These are phyloP conservation scores for Eunapius fragilis DNA, from an alignment of 37 sponge, comb jelly and placozoan species.

Conservation along the genomic window DNA sequence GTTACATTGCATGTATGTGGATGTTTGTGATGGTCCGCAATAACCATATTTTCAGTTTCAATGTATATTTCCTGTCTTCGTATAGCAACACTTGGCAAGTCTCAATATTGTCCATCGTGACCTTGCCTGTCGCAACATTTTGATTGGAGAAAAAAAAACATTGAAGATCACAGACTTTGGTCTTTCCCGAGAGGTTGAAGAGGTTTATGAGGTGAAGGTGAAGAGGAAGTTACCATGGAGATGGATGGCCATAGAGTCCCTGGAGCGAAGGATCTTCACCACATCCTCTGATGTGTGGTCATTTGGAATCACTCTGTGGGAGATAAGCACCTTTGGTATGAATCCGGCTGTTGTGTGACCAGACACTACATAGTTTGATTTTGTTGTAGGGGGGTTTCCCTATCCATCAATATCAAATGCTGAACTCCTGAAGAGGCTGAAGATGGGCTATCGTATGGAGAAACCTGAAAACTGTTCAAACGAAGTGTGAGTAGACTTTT, in stretches of 20 bases:
- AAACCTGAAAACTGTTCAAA: constrained; percentile 69
- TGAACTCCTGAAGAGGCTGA: constrained; percentile 17
- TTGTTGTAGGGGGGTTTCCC: constrained; percentile 58
- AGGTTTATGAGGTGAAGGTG: constrained; percentile 57
- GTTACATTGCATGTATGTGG: background rate
- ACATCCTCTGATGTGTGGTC: constrained; percentile 76
- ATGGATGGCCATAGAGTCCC: constrained; percentile 81
- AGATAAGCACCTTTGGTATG: constrained; percentile 72
- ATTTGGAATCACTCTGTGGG: constrained; percentile 73
- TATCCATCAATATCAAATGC: constrained; percentile 50
- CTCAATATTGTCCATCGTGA: constrained; percentile 72
- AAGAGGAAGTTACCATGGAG: constrained; percentile 61
- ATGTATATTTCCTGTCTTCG: background rate
- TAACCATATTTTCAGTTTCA: background rate
- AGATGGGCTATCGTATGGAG: constrained; percentile 47
- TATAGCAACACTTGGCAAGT: constrained; percentile 59
- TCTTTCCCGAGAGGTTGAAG: constrained; percentile 55
- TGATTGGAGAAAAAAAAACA: constrained; percentile 70
- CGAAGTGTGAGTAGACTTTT: constrained; percentile 49
- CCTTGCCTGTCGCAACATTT: constrained; percentile 75
- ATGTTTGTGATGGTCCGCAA: background rate
- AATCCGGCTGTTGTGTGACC: no score
- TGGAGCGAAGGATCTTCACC: constrained; percentile 57
- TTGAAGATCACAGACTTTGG: constrained; percentile 85
- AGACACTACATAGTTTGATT: no score